Percentiles rank a stretch among this genome's conserved stretches.
These are phyloP conservation scores for Elephas maximus DNA, from an alignment of 2,113 vertebrate genomes.

Conservation along the genomic window DNA sequence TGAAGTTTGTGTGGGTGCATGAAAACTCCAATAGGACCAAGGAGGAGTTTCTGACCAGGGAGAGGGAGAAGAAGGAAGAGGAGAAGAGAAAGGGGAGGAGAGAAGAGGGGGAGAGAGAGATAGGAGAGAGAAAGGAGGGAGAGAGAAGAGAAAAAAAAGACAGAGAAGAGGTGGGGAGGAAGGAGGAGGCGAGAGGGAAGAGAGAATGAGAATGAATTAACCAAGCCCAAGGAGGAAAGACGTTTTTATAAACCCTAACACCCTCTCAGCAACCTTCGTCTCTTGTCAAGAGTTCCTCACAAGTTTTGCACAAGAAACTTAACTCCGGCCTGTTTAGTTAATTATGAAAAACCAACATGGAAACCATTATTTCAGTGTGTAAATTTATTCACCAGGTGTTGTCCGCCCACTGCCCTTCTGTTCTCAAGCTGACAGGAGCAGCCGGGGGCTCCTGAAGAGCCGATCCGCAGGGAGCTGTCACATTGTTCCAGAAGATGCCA, in stretches of 20 bases:
- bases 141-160: fast-evolving
- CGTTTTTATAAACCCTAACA: constrained; percentile 47
- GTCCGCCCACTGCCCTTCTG: constrained; percentile 71
- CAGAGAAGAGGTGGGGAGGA: too few species aligned
- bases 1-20: neutral
- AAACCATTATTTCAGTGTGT: constrained; percentile 81
- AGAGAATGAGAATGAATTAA: neutral
- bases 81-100: fast-evolving
- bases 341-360: constrained; percentile 82
- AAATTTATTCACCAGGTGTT: constrained; percentile 83
- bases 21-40: constrained; percentile 22
- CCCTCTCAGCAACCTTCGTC: constrained; percentile 58
- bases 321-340: constrained; percentile 83
- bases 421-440: constrained; percentile 71
- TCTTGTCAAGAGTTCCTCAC: constrained; percentile 69
- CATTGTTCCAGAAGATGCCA: constrained; percentile 59
- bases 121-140: neutral
- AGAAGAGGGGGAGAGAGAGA: neutral
- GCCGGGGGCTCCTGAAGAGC: constrained; percentile 44
- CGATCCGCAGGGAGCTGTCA: constrained; percentile 53
- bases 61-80: neutral
- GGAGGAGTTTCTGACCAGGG: neutral
- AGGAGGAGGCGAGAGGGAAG: neutral
- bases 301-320: constrained; percentile 75
- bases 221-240: constrained; percentile 6